Evolutionary conservation across 2,113 vertebrate species (phyloP).

Genomic region (Anser cygnoides): DNA sequence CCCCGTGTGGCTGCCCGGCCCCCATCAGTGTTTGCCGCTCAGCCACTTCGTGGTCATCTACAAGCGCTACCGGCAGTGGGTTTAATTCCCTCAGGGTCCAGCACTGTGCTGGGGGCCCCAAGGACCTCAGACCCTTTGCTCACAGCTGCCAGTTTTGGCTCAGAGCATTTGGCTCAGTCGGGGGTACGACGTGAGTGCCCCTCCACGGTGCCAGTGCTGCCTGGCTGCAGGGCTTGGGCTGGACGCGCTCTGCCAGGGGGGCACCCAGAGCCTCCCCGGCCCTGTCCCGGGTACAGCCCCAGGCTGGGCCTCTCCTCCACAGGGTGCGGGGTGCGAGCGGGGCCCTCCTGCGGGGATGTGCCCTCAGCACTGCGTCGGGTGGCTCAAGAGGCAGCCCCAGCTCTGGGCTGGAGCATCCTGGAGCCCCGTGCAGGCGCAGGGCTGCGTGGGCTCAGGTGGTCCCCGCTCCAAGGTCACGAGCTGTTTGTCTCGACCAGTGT

Average conservation of each 20-base stretch:
- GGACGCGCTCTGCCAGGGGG: background rate
- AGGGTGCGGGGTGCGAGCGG: background rate
- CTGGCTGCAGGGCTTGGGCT: fast-evolving
- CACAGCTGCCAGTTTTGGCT: fast-evolving
- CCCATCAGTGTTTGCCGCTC: fast-evolving
- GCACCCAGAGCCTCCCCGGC: background rate
- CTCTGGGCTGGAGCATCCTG: background rate
- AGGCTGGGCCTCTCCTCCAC: background rate
- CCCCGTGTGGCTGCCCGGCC: background rate
- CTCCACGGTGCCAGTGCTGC: fast-evolving
- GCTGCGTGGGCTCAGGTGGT: fast-evolving
- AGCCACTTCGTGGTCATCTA: fast-evolving
- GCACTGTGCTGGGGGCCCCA: fast-evolving
- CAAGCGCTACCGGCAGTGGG: fast-evolving
- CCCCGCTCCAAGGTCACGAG: background rate
- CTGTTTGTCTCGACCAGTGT: background rate
- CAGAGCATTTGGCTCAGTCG: fast-evolving
- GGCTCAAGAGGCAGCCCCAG: background rate
- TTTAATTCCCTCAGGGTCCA: background rate
- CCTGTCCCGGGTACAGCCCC: fast-evolving
- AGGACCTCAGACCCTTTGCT: background rate
- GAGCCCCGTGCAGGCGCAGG: background rate
- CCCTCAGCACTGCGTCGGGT: background rate
- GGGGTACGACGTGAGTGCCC: fast-evolving
- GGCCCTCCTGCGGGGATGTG: background rate